A percentile compares a stretch with the other conserved stretches of the same genome.
Conservation (phyloP, 2,113 vertebrate species). For the Neogale vison region DNA sequence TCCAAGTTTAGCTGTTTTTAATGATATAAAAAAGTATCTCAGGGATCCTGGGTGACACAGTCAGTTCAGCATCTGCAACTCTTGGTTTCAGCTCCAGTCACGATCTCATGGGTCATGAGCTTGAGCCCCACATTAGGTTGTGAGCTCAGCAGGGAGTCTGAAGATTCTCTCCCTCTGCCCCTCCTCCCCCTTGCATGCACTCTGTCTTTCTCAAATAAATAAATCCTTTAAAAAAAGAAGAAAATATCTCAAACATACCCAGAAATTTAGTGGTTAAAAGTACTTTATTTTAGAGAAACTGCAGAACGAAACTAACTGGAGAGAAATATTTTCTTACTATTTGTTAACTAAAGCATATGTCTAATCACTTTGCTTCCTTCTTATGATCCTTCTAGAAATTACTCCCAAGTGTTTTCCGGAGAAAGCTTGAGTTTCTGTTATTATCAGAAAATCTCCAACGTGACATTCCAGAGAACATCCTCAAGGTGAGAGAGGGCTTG, state of each 20-base stretch:
- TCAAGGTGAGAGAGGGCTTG: constrained; percentile 85
- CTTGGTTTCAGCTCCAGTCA: background rate
- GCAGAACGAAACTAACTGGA: background rate
- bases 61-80: background rate
- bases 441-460: constrained; percentile 91
- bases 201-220: background rate
- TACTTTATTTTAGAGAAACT: constrained; percentile 44
- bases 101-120: background rate
- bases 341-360: constrained; percentile 15
- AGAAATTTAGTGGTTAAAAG: background rate
- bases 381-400: constrained; percentile 78
- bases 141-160: background rate
- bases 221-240: background rate
- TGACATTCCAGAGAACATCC: constrained; percentile 85
- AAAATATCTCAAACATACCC: background rate
- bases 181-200: background rate
- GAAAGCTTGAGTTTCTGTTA: constrained; percentile 92
- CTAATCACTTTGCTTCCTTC: constrained; percentile 30
- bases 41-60: background rate
- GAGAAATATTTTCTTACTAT: constrained; percentile 21
- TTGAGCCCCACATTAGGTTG: background rate
- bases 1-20: background rate
- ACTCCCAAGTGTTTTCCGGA: constrained; percentile 81
- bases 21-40: constrained; percentile 6
- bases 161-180: background rate